Conservation (phyloP, 2,888 invertebrate species). For the Eupsilia transversa region DNA sequence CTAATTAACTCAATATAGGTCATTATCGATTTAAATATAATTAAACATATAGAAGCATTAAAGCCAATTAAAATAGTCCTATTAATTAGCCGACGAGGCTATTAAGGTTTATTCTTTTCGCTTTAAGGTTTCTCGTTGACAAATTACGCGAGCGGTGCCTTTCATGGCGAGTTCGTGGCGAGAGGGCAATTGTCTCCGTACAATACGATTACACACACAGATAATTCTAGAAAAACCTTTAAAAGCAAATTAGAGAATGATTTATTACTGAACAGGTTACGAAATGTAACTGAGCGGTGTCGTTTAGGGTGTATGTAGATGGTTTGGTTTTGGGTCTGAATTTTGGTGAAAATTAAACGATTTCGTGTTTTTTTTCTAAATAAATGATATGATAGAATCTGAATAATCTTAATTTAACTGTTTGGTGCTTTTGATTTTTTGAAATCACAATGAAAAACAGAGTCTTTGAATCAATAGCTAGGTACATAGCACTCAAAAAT, state of each 20-base stretch:
- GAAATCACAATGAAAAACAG: neutral
- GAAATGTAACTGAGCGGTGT: conserved; percentile 79
- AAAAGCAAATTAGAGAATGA: conserved; percentile 90
- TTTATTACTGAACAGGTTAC: conserved; percentile 86
- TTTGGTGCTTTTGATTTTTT: neutral
- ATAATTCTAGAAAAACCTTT: conserved; percentile 89
- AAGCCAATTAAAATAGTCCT: conserved; percentile 84
- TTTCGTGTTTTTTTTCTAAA: neutral
- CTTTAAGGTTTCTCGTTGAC: conserved; percentile 82
- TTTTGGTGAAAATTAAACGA: neutral
- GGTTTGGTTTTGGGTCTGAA: neutral
- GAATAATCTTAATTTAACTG: neutral
- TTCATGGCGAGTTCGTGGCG: conserved; percentile 72
- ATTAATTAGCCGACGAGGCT: conserved; percentile 84
- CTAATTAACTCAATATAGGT: conserved; percentile 65
- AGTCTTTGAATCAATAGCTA: neutral
- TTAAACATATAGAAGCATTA: conserved; percentile 74
- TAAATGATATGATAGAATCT: too few species aligned
- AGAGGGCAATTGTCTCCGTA: conserved; percentile 81
- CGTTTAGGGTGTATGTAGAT: conserved; percentile 65
- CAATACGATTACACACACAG: conserved; percentile 88
- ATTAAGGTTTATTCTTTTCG: conserved; percentile 82
- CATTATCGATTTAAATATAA: conserved; percentile 66
- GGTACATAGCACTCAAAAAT: neutral
- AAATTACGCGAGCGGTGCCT: conserved; percentile 85